Base-by-base conservation (phyloP, 2,888 invertebrate species). In the Scaptomyza parva region DNA sequence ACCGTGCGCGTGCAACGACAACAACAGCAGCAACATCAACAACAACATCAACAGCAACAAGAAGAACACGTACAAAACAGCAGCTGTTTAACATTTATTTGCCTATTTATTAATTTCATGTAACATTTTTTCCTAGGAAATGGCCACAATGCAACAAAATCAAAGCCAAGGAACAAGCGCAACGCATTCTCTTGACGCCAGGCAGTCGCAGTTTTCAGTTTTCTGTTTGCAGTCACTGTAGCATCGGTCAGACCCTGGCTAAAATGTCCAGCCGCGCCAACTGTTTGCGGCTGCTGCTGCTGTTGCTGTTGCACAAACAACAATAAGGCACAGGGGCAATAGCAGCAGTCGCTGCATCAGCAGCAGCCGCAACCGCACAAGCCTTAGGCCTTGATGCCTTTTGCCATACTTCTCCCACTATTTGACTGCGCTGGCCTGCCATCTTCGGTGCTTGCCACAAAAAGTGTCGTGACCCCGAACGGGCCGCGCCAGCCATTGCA, bases 401-500 rank as follows among this genome's bases (percentile, higher is more conserved):
- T 74, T 79, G 85, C 88, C 86, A 86, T 88, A 88, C 89, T 89
- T 89, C 87, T 88, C 88, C 88, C 88, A 84, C 78, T 88, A 86
- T 88, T 82, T 85, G 65, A 83, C 80, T 84, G 69, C 51, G 60
- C 67, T 65, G 55, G 65, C 62, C 76, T 70, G 74, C 77, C 70
- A 76, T 68, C 65, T 64, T 73, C 76, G 28, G 51, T 70, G 71
- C 70, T 41, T 78, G 86, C 83, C 84, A 81, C 78, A 84, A 86
- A 88, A 88, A 85, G 90, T 90, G 90, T 90, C 91, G 90, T 90
- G 91, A 89, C 91, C 90, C 80, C 89, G 81, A 78, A 81, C 78
- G 52, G 70, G 60, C 68, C 58, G 35, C 47, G 66, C 76, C 69
- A 66, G 63, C 47, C 70, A 84, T 78, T 83, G 82, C 82, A 83